Evolutionary conservation across 2,888 invertebrate genomes (phyloP).

Genomic region (Hermodice carunculata): DNA sequence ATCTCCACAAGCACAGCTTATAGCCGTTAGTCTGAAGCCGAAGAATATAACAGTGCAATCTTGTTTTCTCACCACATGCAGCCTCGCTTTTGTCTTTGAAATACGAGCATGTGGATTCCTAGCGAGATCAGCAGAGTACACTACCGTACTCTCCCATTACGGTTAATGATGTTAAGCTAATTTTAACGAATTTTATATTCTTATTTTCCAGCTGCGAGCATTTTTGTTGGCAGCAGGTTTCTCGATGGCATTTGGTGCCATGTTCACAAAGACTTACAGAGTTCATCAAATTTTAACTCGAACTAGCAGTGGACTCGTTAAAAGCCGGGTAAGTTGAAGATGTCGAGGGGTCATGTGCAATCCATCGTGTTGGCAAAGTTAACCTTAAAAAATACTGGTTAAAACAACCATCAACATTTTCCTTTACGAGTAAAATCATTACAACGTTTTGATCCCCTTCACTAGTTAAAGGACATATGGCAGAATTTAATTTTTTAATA

Average conservation of each 20-base stretch:
- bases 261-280: slow-evolving; percentile 94
- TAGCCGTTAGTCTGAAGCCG: background rate
- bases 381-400: too few relatives aligned
- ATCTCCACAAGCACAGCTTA: background rate
- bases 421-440: too few relatives aligned
- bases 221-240: slow-evolving; percentile 92
- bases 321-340: slow-evolving; percentile 78
- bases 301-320: slow-evolving; percentile 82
- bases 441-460: too few relatives aligned
- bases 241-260: slow-evolving; percentile 91
- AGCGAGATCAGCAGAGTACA: too few relatives aligned
- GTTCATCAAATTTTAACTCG: slow-evolving; percentile 92
- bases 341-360: background rate
- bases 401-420: too few relatives aligned
- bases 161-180: background rate
- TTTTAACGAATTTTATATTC: background rate
- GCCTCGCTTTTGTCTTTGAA: too few relatives aligned
- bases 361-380: too few relatives aligned
- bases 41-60: background rate
- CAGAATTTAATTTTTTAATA: too few relatives aligned
- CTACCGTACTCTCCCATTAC: too few relatives aligned
- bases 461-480: too few relatives aligned
- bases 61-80: background rate
- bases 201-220: slow-evolving; percentile 80
- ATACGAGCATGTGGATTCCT: too few relatives aligned